These are phyloP conservation scores for Probosciger aterrimus DNA, from an alignment of 2,113 vertebrate genomes.

Conservation along the genomic window DNA sequence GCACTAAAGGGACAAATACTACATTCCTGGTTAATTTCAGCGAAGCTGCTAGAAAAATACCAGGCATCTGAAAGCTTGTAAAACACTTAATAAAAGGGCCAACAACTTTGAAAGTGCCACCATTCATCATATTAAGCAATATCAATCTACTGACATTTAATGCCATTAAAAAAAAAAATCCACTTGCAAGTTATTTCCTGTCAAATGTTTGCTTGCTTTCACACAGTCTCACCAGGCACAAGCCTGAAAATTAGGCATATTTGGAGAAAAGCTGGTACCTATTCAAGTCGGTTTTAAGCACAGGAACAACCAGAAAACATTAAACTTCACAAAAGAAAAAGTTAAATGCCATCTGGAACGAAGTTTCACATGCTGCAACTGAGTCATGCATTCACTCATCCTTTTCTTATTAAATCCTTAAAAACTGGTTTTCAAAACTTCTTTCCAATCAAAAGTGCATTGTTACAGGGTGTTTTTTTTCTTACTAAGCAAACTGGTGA, in stretches of 20 bases:
- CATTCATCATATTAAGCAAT: background rate
- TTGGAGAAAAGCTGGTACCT: background rate
- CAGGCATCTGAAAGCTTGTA: background rate
- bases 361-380: background rate
- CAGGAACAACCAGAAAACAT: background rate
- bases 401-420: background rate
- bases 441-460: background rate
- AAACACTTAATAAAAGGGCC: background rate
- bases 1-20: background rate
- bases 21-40: background rate
- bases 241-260: background rate
- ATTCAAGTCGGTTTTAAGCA: background rate
- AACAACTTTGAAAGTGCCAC: background rate
- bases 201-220: background rate
- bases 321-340: background rate
- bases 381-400: background rate
- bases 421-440: background rate
- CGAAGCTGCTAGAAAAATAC: background rate
- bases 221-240: background rate
- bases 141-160: background rate
- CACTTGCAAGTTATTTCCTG: background rate
- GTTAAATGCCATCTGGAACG: background rate
- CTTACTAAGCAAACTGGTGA: background rate
- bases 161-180: background rate
- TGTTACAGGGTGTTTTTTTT: background rate